Base-by-base conservation (phyloP, 2,113 vertebrate species). In the Passer domesticus region DNA sequence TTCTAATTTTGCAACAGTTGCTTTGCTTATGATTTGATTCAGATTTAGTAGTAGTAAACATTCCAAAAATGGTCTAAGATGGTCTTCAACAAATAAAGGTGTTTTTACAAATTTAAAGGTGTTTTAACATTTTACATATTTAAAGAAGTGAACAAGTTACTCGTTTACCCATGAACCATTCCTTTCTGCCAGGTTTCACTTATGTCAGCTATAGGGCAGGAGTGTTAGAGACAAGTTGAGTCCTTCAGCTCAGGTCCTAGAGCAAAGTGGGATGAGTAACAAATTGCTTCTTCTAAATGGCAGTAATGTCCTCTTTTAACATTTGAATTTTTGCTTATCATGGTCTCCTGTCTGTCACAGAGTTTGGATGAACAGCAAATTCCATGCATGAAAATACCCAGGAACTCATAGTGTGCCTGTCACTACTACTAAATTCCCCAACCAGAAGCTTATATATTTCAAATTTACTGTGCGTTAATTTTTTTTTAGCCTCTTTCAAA, bases 151-250 rank as follows among this genome's bases (percentile, higher is more conserved):
- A 41, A 16, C 21, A 72, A 20, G 53, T 50, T 80, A 46, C 16
- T 59, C 33, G 7, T 39, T 80, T 83, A 47, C 24, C 13, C 10
- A 17, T 56, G 15, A 85, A 4, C 31, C 25, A 27, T 66, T 41
- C 25, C 10, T 30, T 15, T 58, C 11, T 90, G 49, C 18, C 47
- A 49, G 6, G 17, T 87, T 78, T 75, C 7, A 13, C 25, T 77
- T 88, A 9, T 0, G 7, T 16, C 27, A 81, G 0, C 47, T 52
- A 22, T 55, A 21, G 18, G 10, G 43, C n/a, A 50, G 30, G 43
- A 73, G 28, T 53, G 15, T 12, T 33, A 44, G 21, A 63, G 24
- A 47, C 10, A 66, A 52, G 15, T 43, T 56, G 49, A 70, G 28
- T 82, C 20, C 14, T 44, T 35, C 35, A 20, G 11, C 37, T 83